A percentile compares a stretch with the other conserved stretches of the same genome.
phyloP scores from a whole-genome alignment of 2,797 vertebrate genomes.

The Falco rusticolus region DNA sequence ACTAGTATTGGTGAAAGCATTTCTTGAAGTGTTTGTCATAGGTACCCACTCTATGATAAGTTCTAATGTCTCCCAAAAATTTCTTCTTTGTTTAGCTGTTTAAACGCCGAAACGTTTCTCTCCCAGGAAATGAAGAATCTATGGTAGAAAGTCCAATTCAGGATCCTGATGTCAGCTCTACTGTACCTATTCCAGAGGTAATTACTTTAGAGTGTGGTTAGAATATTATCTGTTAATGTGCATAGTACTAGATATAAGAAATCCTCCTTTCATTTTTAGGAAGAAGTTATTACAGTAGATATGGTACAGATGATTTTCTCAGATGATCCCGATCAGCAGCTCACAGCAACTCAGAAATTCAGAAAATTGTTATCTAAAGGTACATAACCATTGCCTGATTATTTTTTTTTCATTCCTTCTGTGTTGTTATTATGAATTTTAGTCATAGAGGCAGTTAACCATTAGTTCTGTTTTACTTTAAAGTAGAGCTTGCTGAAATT shows the following conservation, averaged over 20 bases:
- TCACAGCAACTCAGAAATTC: constrained; percentile 91
- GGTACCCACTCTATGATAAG: neutral
- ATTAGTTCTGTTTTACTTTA: neutral
- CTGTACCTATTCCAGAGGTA: constrained; percentile 88
- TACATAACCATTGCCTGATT: neutral
- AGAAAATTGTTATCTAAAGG: constrained; percentile 94
- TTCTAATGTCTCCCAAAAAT: neutral
- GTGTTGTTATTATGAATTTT: neutral
- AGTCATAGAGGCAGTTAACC: neutral
- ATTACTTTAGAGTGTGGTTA: constrained; percentile 9
- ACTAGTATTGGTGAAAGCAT: neutral
- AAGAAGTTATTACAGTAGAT: constrained; percentile 89
- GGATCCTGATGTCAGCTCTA: constrained; percentile 91
- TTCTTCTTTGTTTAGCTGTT: constrained; percentile 80
- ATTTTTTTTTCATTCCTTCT: neutral
- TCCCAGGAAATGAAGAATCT: constrained; percentile 84
- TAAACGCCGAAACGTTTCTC: constrained; percentile 89
- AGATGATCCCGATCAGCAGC: constrained; percentile 88
- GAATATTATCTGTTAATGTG: neutral
- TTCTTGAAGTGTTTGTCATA: neutral
- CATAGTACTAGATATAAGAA: neutral
- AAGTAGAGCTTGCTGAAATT: neutral
- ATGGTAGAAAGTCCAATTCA: constrained; percentile 92
- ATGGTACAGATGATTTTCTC: constrained; percentile 95
- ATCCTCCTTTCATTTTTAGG: constrained; percentile 76